These are phyloP conservation scores for Yponomeuta malinellus DNA, from an alignment of 2,888 invertebrate genomes.

Conservation along the genomic window DNA sequence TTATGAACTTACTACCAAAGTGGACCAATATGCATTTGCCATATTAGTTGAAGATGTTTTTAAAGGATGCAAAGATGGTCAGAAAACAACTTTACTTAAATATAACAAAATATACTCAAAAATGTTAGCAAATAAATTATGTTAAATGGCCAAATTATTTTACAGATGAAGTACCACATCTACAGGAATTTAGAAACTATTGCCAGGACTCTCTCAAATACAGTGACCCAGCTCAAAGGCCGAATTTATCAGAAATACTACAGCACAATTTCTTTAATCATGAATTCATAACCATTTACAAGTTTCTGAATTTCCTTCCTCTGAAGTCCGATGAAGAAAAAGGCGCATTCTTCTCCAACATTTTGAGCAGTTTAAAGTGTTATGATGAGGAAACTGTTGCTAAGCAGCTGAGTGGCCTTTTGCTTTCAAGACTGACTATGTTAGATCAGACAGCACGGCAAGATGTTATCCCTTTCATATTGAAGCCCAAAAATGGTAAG, in stretches of 20 bases:
- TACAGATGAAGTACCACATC: constrained; percentile 81
- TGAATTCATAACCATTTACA: constrained; percentile 88
- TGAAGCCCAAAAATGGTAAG: constrained; percentile 82
- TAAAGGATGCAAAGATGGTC: constrained; percentile 75
- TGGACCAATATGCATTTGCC: constrained; percentile 88
- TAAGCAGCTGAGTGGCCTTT: constrained; percentile 83
- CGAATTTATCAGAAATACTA: constrained; percentile 79
- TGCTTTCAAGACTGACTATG: constrained; percentile 90
- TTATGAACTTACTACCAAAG: constrained; percentile 70
- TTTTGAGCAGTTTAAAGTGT: constrained; percentile 79
- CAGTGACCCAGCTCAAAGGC: constrained; percentile 78
- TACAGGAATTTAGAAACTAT: constrained; percentile 81
- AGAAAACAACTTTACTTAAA: constrained; percentile 13
- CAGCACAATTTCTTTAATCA: constrained; percentile 88
- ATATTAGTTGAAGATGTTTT: constrained; percentile 85
- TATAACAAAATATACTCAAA: background rate
- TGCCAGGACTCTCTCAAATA: constrained; percentile 83
- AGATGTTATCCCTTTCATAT: constrained; percentile 81
- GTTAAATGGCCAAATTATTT: constrained; percentile 18
- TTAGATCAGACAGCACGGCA: constrained; percentile 87
- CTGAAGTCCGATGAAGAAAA: constrained; percentile 86
- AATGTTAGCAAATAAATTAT: background rate
- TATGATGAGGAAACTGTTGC: constrained; percentile 90
- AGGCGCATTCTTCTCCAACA: constrained; percentile 83
- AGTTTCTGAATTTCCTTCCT: constrained; percentile 88